Evolutionary conservation across 2,888 invertebrate genomes (phyloP), one percentile per base, ranked within the genome.

Genomic region (Pammene aurita): DNA sequence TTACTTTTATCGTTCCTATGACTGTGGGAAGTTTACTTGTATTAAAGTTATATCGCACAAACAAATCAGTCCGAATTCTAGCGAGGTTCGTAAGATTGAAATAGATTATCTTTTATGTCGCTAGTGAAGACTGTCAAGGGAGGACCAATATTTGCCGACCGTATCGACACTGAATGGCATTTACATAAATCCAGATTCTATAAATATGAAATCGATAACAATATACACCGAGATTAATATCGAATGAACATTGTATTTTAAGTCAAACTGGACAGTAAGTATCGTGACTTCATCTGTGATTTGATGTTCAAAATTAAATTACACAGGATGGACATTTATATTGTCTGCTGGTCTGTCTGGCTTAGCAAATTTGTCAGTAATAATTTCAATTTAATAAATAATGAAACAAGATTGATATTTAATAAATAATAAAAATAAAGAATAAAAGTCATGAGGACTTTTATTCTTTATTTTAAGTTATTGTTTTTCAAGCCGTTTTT

Each of bases 141-240:
- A 35, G 18, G 44, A 18, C 50, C 18, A 58, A 68, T 68, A 63
- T 68, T 64, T 68, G 44, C 44, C 34, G 13, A 18, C 44, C 50
- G 5, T 34, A n/a, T n/a, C 34, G n/a, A n/a, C 13, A 26, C 34
- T 54, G 34, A 54, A 54, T 54, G 34, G 34, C 34, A 34, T 54
- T 54, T 54, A 54, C 54, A 54, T 7, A 9, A 54, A n/a, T 54
- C n/a, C 34, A 4, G 9, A 54, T 54, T 52, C 5, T 50, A n/a
- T 18, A 13, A 34, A 34, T 34, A 54, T 50, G 16, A 18, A 54
- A 34, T 18, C 4, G 16, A 10, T 7, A 54, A 11, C 10, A 5
- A 26, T 26, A 52, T 5, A 0, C 10, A 13, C 50, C 11, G 1
- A 26, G 5, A 10, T 26, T 13, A 26, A 26, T 5, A 52, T 11